Evolutionary conservation across 2,113 vertebrate species (phyloP).

Genomic region (Oncorhynchus gorbuscha): DNA sequence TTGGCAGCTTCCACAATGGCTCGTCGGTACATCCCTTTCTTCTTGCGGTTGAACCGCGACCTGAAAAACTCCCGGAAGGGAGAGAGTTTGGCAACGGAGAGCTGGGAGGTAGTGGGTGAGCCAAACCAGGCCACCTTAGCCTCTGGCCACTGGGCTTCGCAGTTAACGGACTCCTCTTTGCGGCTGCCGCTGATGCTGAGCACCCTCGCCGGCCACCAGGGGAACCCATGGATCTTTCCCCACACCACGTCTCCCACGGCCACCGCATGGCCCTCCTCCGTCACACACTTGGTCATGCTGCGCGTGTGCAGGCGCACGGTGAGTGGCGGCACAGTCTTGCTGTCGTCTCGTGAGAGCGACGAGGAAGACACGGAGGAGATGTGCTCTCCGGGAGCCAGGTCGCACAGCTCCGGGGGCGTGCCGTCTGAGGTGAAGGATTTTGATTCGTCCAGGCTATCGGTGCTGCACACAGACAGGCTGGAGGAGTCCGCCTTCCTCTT

Average conservation of each 20-base stretch:
- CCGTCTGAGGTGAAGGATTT: conserved; percentile 90
- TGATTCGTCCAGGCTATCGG: conserved; percentile 90
- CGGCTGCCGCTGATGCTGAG: conserved; percentile 89
- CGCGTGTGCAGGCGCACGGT: conserved; percentile 92
- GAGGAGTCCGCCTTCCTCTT: conserved; percentile 85
- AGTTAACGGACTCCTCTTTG: conserved; percentile 79
- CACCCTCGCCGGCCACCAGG: conserved; percentile 95
- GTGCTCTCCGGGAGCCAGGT: conserved; percentile 85
- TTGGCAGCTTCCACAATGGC: conserved; percentile 93
- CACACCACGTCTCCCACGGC: conserved; percentile 93
- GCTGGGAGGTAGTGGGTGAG: conserved; percentile 91
- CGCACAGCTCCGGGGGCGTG: conserved; percentile 84
- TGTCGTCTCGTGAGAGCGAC: conserved; percentile 65
- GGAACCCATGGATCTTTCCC: conserved; percentile 97
- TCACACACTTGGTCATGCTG: conserved; percentile 89
- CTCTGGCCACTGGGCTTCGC: conserved; percentile 88
- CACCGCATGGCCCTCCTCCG: conserved; percentile 90
- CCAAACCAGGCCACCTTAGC: conserved; percentile 97
- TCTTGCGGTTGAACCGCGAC: conserved; percentile 96
- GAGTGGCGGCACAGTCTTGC: conserved; percentile 87
- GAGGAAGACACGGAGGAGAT: conserved; percentile 76
- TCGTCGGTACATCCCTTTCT: conserved; percentile 95
- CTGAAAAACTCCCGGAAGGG: conserved; percentile 98
- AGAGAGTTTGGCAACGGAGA: conserved; percentile 93
- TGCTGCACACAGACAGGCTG: conserved; percentile 86